Percentiles rank a stretch among this genome's conserved stretches.
Conservation (phyloP, 2,888 invertebrate species). For the Agelastica alni region DNA sequence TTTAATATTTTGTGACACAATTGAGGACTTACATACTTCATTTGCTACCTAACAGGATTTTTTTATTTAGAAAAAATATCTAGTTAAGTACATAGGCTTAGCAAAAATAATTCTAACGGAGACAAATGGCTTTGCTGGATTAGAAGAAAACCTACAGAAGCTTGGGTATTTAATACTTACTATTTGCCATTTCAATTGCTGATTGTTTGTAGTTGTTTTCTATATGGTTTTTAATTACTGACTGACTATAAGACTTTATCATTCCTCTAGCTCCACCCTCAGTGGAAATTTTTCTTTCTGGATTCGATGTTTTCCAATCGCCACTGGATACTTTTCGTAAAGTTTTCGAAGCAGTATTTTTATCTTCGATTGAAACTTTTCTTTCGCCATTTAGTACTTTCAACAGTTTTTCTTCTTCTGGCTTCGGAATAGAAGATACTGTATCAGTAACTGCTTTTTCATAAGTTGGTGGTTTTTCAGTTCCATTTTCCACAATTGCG, state of each 20-base stretch:
- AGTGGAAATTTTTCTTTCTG: slow-evolving; percentile 4
- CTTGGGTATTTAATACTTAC: too few species aligned
- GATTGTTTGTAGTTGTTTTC: slow-evolving; percentile 29
- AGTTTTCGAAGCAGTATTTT: background rate
- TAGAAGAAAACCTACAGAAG: too few species aligned
- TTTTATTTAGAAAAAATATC: too few species aligned
- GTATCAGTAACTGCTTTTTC: background rate
- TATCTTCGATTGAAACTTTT: slow-evolving; percentile 5
- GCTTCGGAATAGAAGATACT: background rate
- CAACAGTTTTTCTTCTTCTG: slow-evolving; percentile 20
- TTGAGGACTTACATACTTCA: too few species aligned
- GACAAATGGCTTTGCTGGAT: too few species aligned
- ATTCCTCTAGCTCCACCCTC: background rate
- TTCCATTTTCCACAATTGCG: slow-evolving; percentile 6
- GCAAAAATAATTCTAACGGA: too few species aligned
- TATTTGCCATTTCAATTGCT: slow-evolving; percentile 30
- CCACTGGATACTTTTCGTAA: background rate
- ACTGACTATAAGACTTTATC: slow-evolving; percentile 5
- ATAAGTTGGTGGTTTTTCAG: slow-evolving; percentile 1
- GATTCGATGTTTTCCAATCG: slow-evolving; percentile 15
- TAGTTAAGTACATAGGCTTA: too few species aligned
- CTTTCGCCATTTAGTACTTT: slow-evolving; percentile 1
- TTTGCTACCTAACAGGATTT: too few species aligned
- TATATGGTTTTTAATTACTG: slow-evolving; percentile 16
- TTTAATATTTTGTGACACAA: too few species aligned